Evolutionary conservation across 1,140 invertebrate genomes (phyloP).

Genomic region (Phymastichus coffea): DNA sequence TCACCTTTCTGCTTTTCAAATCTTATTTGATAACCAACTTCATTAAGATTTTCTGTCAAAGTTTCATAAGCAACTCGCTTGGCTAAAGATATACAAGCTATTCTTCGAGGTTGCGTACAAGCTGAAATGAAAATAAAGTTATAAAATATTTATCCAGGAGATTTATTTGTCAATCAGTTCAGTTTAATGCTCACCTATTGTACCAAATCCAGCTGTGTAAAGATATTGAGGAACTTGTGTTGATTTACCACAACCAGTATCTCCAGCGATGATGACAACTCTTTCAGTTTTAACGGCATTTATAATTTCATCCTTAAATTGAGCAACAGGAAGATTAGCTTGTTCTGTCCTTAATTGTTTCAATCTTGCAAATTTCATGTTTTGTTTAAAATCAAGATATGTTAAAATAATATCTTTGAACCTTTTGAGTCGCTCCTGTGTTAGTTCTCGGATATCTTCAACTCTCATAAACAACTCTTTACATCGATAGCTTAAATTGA

Average conservation of each 20-base stretch:
- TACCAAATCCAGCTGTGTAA: slow-evolving; percentile 78
- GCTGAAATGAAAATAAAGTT: slow-evolving; percentile 60
- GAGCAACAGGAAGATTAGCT: slow-evolving; percentile 81
- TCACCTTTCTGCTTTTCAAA: slow-evolving; percentile 93
- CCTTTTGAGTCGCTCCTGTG: slow-evolving; percentile 57
- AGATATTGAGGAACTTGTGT: slow-evolving; percentile 94
- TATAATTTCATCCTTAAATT: slow-evolving; percentile 74
- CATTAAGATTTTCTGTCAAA: slow-evolving; percentile 79
- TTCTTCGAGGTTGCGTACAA: slow-evolving; percentile 93
- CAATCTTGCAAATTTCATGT: slow-evolving; percentile 83
- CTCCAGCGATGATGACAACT: slow-evolving; percentile 84
- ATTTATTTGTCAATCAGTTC: neutral
- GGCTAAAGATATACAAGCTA: slow-evolving; percentile 92
- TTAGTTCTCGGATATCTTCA: slow-evolving; percentile 56
- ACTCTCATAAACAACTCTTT: slow-evolving; percentile 59
- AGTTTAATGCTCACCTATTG: slow-evolving; percentile 65
- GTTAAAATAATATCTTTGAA: slow-evolving; percentile 72
- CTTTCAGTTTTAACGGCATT: slow-evolving; percentile 69
- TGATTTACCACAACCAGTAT: slow-evolving; percentile 97
- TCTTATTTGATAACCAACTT: slow-evolving; percentile 94
- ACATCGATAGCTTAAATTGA: slow-evolving; percentile 60
- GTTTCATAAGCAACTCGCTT: slow-evolving; percentile 95
- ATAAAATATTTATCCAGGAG: neutral
- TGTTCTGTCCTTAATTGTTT: slow-evolving; percentile 80
- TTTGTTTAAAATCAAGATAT: slow-evolving; percentile 90